Base-by-base conservation (phyloP, 2,797 vertebrate genomes). In the Arrhamphus sclerolepis region DNA sequence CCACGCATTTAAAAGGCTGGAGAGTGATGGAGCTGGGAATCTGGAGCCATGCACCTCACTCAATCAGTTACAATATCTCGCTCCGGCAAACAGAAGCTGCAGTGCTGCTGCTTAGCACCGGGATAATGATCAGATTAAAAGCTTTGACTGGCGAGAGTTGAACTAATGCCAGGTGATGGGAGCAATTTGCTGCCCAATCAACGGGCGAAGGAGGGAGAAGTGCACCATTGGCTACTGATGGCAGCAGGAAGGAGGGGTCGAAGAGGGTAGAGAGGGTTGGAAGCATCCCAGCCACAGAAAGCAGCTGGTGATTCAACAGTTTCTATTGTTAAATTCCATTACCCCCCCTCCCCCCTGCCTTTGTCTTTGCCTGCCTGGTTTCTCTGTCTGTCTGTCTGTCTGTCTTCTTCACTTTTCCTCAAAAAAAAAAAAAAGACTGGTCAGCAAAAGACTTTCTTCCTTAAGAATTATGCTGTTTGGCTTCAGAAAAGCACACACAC, bases 121-220 rank as follows among this genome's bases (percentile, higher is more conserved):
- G 82, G 79, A 85, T 88, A 81, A 87, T 75, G 74, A 84, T 83
- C 81, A 82, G 86, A 89, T 87, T 85, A 87, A 84, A 81, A 80
- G 80, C 81, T 89, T 77, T 80, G 74, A 80, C 80, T 81, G 78
- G 72, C 60, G 78, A 72, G 78, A 80, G 62, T 80, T 81, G 85
- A 84, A 80, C 76, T 68, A 62, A 78, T 75, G 82, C 86, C 85
- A 89, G 81, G 81, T 67, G 73, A 87, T 80, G 75, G 80, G 75
- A 86, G 81, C 77, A 83, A 82, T 84, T 87, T 84, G 68, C 70
- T 26, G 60, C 63, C 72, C 85, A 86, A 87, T 84, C 75, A 65
- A 59, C 63, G 4, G 7, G 63, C 19, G 56, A 59, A 60, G 70
- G 70, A 71, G 65, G 55, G 61, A 60, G 75, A 46, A 48, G 58